A percentile compares a stretch with the other conserved stretches of the same genome.
Evolutionary conservation across 2,113 vertebrate genomes (phyloP).

Genomic region (Hipposideros armiger): DNA sequence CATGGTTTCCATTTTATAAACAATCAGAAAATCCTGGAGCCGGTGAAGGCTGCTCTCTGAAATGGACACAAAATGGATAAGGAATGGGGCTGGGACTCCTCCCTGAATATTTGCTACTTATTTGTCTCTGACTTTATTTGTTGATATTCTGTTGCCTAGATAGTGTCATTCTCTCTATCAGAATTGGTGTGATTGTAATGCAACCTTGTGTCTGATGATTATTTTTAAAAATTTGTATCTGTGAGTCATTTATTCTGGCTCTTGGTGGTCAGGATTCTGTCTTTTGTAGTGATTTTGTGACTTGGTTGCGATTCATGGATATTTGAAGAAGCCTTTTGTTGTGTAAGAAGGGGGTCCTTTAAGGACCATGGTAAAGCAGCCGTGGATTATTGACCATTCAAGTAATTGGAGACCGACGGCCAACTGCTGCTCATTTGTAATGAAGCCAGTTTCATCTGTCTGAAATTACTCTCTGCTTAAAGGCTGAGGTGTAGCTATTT

Average conservation of each 20-base stretch:
- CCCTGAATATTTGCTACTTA: background rate
- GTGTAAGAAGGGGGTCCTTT: constrained; percentile 31
- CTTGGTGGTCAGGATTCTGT: constrained; percentile 1
- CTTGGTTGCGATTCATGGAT: background rate
- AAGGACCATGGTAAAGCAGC: constrained; percentile 26
- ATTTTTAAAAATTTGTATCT: background rate
- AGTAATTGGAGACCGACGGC: constrained; percentile 54
- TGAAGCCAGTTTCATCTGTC: constrained; percentile 62
- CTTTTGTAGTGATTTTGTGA: constrained; percentile 1
- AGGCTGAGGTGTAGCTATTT: constrained; percentile 63
- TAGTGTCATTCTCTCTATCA: background rate
- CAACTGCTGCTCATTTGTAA: constrained; percentile 78
- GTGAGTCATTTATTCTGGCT: background rate
- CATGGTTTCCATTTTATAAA: constrained; percentile 19
- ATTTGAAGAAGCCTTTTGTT: constrained; percentile 27
- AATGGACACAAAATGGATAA: background rate
- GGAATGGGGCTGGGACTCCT: background rate
- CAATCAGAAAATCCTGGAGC: background rate
- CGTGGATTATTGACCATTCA: constrained; percentile 59
- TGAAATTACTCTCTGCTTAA: constrained; percentile 63
- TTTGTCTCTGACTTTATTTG: constrained; percentile 37
- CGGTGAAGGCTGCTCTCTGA: background rate
- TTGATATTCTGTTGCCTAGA: background rate
- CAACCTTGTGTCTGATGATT: background rate
- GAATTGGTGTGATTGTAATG: constrained; percentile 16